These are phyloP conservation scores for Silurus lanzhouensis DNA, from an alignment of 2,797 vertebrate genomes.

Conservation along the genomic window DNA sequence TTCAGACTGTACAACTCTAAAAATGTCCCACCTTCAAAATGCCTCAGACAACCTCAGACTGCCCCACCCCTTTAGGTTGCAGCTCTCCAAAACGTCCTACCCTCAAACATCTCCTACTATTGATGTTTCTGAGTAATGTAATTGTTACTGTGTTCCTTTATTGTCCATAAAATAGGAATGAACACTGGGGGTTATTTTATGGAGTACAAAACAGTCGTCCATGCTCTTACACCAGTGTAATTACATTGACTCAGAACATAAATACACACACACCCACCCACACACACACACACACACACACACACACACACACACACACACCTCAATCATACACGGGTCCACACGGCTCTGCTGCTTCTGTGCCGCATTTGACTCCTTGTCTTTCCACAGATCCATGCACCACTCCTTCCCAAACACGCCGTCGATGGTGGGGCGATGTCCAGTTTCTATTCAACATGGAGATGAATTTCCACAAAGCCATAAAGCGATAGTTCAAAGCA, in stretches of 20 bases:
- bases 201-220: neutral
- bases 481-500: neutral
- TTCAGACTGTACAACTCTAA: neutral
- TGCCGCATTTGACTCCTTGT: conserved; percentile 59
- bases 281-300: conserved; percentile 48
- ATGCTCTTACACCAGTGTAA: neutral
- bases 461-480: neutral
- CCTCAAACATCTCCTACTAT: neutral
- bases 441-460: conserved; percentile 60
- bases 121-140: neutral
- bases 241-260: neutral
- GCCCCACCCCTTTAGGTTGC: too few relatives aligned
- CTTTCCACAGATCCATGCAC: conserved; percentile 78
- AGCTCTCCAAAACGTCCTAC: too few relatives aligned
- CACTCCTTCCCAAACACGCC: conserved; percentile 79
- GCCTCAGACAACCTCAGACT: too few relatives aligned
- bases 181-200: neutral
- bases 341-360: conserved; percentile 47
- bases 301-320: conserved; percentile 39
- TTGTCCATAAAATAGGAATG: neutral
- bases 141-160: neutral
- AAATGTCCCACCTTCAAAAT: too few relatives aligned
- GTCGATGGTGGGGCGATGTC: conserved; percentile 69
- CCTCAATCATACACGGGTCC: conserved; percentile 51
- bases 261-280: neutral